These are phyloP conservation scores for Plusia festucae DNA, from an alignment of 2,888 invertebrate species.

Conservation along the genomic window DNA sequence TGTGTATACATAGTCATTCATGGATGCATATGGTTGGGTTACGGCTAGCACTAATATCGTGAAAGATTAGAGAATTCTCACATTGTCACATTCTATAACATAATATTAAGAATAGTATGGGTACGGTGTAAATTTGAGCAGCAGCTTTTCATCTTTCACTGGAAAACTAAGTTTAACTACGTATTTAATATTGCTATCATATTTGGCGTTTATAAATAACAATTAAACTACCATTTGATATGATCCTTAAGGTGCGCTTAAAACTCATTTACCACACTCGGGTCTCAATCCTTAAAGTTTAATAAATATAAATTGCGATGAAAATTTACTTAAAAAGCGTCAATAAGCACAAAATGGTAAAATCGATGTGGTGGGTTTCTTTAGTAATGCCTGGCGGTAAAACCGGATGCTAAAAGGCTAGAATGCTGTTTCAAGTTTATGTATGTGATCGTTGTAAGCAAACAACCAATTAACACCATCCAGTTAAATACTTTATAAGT, in stretches of 20 bases:
- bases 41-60: constrained; percentile 13
- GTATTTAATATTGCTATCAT: too few relatives aligned
- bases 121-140: too few relatives aligned
- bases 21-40: background rate
- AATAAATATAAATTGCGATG: background rate
- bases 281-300: background rate
- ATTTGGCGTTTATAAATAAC: too few relatives aligned
- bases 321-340: constrained; percentile 10
- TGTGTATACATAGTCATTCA: constrained; percentile 13
- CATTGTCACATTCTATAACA: too few relatives aligned
- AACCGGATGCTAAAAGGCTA: constrained; percentile 35
- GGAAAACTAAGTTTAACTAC: too few relatives aligned
- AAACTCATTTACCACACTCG: background rate
- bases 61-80: too few relatives aligned
- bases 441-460: constrained; percentile 44
- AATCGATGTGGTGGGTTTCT: constrained; percentile 17
- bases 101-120: too few relatives aligned
- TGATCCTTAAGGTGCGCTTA: background rate
- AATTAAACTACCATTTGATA: too few relatives aligned
- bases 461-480: constrained; percentile 48
- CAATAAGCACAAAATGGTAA: constrained; percentile 17
- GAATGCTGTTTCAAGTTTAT: constrained; percentile 45
- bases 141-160: too few relatives aligned
- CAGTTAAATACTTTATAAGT: constrained; percentile 43
- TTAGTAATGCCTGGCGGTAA: constrained; percentile 23